phyloP scores from a whole-genome alignment of 2,888 invertebrate species.

The Macrophya alboannulata region DNA sequence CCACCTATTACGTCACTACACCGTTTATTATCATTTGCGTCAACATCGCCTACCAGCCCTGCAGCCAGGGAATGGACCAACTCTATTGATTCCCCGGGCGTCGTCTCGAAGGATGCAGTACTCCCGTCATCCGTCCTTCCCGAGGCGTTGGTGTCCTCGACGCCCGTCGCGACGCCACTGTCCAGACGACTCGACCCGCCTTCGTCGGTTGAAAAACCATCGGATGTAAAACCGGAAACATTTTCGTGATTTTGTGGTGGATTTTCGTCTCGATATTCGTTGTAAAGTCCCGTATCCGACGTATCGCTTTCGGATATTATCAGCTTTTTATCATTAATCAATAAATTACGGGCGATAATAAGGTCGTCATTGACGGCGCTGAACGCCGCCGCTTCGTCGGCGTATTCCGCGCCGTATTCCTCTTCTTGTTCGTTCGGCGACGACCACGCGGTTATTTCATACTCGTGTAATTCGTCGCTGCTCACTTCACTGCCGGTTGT shows the following conservation, averaged over 20 bases:
- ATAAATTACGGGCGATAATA: neutral
- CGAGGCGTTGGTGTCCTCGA: slow-evolving; percentile 46
- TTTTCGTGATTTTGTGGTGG: neutral
- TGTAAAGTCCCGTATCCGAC: slow-evolving; percentile 9
- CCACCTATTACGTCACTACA: slow-evolving; percentile 5
- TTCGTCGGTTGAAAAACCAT: slow-evolving; percentile 48
- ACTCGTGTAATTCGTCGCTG: slow-evolving; percentile 75
- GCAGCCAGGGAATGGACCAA: slow-evolving; percentile 45
- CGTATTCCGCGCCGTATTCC: slow-evolving; percentile 11
- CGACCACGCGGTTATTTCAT: slow-evolving; percentile 68
- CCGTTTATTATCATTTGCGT: slow-evolving; percentile 32
- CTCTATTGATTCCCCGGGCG: slow-evolving; percentile 51
- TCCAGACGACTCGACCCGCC: slow-evolving; percentile 36
- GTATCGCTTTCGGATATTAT: slow-evolving; percentile 41
- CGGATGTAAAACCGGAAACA: neutral
- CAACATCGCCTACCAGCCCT: slow-evolving; percentile 12
- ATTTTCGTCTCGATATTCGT: neutral
- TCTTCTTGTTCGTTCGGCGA: slow-evolving; percentile 35
- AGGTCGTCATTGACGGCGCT: slow-evolving; percentile 44
- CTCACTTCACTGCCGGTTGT: slow-evolving; percentile 72
- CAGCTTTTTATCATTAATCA: slow-evolving; percentile 4
- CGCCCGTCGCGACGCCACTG: slow-evolving; percentile 52
- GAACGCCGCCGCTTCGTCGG: neutral
- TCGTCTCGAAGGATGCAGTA: slow-evolving; percentile 32
- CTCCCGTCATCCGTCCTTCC: slow-evolving; percentile 36